phyloP scores from a whole-genome alignment of 2,888 invertebrate genomes.

The Drosophila neotestacea region DNA sequence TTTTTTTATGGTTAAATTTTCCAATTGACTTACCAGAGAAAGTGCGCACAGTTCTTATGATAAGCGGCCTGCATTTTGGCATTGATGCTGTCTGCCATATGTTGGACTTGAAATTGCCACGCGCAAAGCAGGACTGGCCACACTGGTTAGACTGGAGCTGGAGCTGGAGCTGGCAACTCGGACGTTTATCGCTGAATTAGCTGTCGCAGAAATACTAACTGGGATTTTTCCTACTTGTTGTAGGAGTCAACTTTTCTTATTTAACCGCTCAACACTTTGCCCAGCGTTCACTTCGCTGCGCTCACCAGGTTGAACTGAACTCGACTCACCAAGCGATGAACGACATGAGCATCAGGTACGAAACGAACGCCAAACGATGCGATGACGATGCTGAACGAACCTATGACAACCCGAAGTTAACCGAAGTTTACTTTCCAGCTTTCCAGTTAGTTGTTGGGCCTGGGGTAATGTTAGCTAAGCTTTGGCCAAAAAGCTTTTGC shows the following conservation, averaged over 20 bases:
- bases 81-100: constrained; percentile 71
- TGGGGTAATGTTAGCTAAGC: constrained; percentile 65
- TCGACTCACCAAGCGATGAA: constrained; percentile 21
- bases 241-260: constrained; percentile 80
- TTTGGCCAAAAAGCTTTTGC: constrained; percentile 46
- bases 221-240: constrained; percentile 72
- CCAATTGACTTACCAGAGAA: constrained; percentile 67
- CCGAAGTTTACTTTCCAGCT: constrained; percentile 46
- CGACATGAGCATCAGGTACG: constrained; percentile 77
- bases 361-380: not conserved
- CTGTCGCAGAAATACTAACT: constrained; percentile 75
- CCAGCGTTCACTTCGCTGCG: constrained; percentile 80
- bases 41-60: constrained; percentile 53
- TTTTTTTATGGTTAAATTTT: constrained; percentile 12
- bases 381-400: constrained; percentile 11
- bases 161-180: constrained; percentile 48
- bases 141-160: constrained; percentile 20
- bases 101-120: constrained; percentile 54
- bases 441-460: constrained; percentile 43
- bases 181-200: constrained; percentile 58
- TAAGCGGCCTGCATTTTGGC: constrained; percentile 63
- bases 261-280: constrained; percentile 82
- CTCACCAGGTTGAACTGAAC: constrained; percentile 84
- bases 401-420: constrained; percentile 8
- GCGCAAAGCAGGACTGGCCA: constrained; percentile 38